Evolutionary conservation across 1,140 invertebrate species (phyloP).

Genomic region (Zeugodacus cucurbitae): DNA sequence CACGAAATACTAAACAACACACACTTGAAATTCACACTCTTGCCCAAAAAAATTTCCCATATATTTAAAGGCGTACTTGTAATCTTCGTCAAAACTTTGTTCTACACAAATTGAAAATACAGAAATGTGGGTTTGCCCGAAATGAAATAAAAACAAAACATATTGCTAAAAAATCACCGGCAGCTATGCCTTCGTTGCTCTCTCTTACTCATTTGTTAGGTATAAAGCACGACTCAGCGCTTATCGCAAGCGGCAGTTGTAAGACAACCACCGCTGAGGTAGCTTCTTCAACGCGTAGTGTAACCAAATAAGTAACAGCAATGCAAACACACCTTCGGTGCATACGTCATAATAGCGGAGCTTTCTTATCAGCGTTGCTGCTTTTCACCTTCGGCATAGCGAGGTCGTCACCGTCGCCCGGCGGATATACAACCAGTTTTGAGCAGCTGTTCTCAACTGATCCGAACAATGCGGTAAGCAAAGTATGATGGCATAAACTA

Average conservation of each 20-base stretch:
- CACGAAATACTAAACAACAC: no score
- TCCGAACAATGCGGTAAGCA: background rate
- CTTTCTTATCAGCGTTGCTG: background rate
- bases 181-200: background rate
- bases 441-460: constrained; percentile 13
- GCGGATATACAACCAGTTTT: background rate
- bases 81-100: background rate
- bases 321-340: background rate
- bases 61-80: background rate
- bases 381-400: background rate
- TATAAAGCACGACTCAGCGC: background rate
- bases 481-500: background rate
- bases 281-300: background rate
- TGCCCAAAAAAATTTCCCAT: background rate
- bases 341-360: background rate
- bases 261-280: background rate
- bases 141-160: background rate
- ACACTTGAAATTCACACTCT: no score
- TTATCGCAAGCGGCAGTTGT: background rate
- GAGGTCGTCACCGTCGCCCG: background rate
- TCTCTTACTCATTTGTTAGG: background rate
- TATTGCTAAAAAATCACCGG: background rate
- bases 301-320: background rate
- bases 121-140: background rate
- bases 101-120: background rate